Evolutionary conservation across 2,113 vertebrate species (phyloP), one percentile per base, ranked within the genome.

Genomic region (Erythrocercus mccallii): DNA sequence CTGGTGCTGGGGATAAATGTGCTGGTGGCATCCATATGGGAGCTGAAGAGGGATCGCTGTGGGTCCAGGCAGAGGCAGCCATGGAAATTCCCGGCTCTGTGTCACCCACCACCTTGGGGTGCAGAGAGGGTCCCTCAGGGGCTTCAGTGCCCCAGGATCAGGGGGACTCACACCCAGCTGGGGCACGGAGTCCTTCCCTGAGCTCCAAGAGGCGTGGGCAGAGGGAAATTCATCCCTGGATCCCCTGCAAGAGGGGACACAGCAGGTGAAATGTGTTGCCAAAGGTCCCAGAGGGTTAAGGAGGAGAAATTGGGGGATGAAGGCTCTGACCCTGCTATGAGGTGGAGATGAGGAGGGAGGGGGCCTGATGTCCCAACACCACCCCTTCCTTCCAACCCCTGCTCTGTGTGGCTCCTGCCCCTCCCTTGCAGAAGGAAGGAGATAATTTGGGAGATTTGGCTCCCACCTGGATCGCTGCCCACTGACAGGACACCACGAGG

Each of bases 401-500:
- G 61, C 85, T 76, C 65, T 0, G 0, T 0, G 5, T 17, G 9
- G 1, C 25, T 47, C 27, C 56, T 16, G 13, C n/a, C 57, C 19
- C 58, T 58, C 21, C 24, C 11, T n/a, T 13, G 44, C 30, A 37
- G 68, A 35, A 20, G 5, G 0, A 44, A 40, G 44, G 21, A 10
- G 58, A 8, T 0, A 5, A 27, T 37, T 28, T 7, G 5, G 2
- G 17, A 22, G 27, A 8, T n/a, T n/a, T 0, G 10, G 18, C 13
- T 54, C 47, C 81, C 35, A 35, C 64, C 69, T 2, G 14, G 28
- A 7, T 10, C 6, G 2, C 61, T 40, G 35, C 53, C 53, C 51
- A 9, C 15, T 18, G 20, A 3, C 24, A 17, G 0, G 48, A 2
- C 11, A n/a, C 6, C 48, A 44, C 2, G 0, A 38, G 14, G 1